phyloP scores from a whole-genome alignment of 2,888 invertebrate species.

The Orthonevra nobilis region DNA sequence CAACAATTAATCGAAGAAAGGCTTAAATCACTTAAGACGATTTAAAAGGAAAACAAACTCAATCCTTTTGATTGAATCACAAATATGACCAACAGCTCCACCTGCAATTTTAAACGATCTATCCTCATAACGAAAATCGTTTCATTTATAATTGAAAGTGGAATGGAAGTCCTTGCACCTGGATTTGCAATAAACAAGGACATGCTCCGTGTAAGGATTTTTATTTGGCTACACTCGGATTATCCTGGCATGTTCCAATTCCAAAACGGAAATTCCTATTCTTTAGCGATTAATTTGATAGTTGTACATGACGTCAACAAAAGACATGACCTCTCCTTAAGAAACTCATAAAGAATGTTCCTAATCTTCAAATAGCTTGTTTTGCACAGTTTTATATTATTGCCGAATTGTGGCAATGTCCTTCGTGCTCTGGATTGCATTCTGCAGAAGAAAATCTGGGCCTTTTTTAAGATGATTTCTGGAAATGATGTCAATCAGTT shows the following conservation, averaged over 20 bases:
- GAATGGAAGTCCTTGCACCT: background rate
- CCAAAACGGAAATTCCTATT: constrained; percentile 23
- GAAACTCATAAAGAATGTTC: background rate
- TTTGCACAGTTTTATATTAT: constrained; percentile 30
- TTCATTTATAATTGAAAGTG: background rate
- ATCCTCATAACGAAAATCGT: constrained; percentile 9
- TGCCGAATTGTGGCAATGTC: no score
- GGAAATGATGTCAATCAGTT: no score
- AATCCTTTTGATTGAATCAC: constrained; percentile 11
- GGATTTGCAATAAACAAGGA: background rate
- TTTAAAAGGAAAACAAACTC: constrained; percentile 28
- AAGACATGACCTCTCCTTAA: background rate
- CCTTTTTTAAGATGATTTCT: no score
- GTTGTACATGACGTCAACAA: constrained; percentile 19
- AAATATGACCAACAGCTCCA: background rate
- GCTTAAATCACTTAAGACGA: constrained; percentile 17
- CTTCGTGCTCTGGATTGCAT: no score
- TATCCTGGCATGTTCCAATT: constrained; percentile 55
- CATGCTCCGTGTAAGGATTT: constrained; percentile 1
- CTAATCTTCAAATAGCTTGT: constrained; percentile 27
- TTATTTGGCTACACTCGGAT: constrained; percentile 15
- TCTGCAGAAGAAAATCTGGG: no score
- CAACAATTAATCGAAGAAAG: no score
- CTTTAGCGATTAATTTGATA: constrained; percentile 31
- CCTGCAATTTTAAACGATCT: constrained; percentile 21